Base-by-base conservation (phyloP, 2,113 vertebrate genomes). In the Ciconia boyciana region DNA sequence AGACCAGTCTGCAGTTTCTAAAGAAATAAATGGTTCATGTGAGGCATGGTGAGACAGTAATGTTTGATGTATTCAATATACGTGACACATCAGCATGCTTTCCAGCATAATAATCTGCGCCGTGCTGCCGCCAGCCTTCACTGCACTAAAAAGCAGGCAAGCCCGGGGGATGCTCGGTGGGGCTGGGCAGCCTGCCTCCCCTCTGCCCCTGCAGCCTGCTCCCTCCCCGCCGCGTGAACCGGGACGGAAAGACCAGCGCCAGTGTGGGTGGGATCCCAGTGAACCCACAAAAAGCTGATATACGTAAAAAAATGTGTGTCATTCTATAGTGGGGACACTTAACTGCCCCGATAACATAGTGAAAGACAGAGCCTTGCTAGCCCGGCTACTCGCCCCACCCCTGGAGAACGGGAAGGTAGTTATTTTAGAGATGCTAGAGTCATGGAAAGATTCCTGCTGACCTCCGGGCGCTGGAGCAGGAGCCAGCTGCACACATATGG, bases 401-500 rank as follows among this genome's bases (percentile, higher is more conserved):
- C 90, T 36, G 70, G 31, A 61, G 61, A 69, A 36, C 0, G 3
- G 80, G 36, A n/a, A 77, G 18, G 28, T 9, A 4, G 69, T 32
- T 62, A 28, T 82, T 84, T 74, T 24, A 43, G 55, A 69, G 64
- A 43, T n/a, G 51, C 72, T 83, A 91, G 83, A 91, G 64, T 74
- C 91, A 78, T 31, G 89, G 94, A 76, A 92, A 80, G 75, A 83
- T 90, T 90, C 78, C 66, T 86, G 70, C 82, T 79, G 92, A 85
- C 88, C 92, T 51, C 41, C 0, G 0, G 90, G 84, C 52, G 41
- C 70, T 69, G 92, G 79, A 78, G 83, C 93, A 24, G 89, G 87
- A 97, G 89, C 89, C 93, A 93, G 95, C 93, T 97, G 94, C 91
- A 78, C 89, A 68, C 94, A 91, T 83, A 95, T 48, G 93, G 89